Evolutionary conservation across 2,113 vertebrate species (phyloP).

Genomic region (Spea bombifrons): DNA sequence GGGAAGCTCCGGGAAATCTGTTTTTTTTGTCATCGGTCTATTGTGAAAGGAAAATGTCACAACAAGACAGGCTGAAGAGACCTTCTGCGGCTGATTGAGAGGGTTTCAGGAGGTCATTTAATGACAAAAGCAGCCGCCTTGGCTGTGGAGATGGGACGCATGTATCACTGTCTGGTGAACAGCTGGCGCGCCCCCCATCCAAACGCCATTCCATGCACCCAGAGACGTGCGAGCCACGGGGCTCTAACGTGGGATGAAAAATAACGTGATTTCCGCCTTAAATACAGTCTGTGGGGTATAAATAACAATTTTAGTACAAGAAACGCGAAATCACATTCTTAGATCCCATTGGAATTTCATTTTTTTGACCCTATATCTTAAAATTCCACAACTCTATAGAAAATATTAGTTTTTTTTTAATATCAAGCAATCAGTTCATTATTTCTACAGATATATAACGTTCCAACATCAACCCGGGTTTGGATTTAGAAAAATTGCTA

Average conservation of each 20-base stretch:
- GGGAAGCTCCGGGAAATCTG: not conserved
- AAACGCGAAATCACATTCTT: too few relatives aligned
- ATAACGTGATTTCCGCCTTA: not conserved
- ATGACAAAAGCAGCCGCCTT: slow-evolving; percentile 3
- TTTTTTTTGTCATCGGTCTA: not conserved
- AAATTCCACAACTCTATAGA: too few relatives aligned
- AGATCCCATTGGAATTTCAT: too few relatives aligned
- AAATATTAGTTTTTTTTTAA: too few relatives aligned
- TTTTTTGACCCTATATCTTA: too few relatives aligned
- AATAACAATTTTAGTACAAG: too few relatives aligned
- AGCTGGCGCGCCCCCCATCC: not conserved
- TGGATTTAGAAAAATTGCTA: too few relatives aligned
- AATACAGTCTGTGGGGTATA: not conserved
- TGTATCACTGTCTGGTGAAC: slow-evolving; percentile 3
- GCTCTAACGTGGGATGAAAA: not conserved
- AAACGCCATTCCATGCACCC: not conserved
- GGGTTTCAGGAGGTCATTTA: not conserved
- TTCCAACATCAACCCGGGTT: too few relatives aligned
- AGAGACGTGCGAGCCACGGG: not conserved
- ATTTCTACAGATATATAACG: too few relatives aligned
- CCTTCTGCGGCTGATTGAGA: not conserved
- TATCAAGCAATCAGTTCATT: too few relatives aligned
- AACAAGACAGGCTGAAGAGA: not conserved
- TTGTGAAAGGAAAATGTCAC: not conserved
- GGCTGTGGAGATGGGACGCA: not conserved